These are phyloP conservation scores for Rhinichthys klamathensis DNA, from an alignment of 2,113 vertebrate species.

Conservation along the genomic window DNA sequence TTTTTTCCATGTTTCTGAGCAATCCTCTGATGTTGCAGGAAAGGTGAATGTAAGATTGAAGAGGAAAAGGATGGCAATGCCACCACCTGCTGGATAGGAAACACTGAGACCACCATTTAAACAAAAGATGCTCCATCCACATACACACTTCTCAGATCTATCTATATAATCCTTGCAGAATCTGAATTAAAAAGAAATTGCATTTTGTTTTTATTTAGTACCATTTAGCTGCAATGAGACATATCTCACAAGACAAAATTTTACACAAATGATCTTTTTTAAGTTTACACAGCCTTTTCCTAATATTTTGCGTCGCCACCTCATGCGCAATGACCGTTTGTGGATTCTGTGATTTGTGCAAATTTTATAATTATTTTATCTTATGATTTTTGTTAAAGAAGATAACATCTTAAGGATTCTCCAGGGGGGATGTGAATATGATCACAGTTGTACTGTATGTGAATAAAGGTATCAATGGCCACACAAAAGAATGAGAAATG, in stretches of 20 bases:
- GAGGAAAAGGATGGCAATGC: conserved; percentile 1
- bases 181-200: not conserved
- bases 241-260: not conserved
- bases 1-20: not conserved
- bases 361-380: no score
- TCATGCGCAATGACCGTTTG: not conserved
- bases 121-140: not conserved
- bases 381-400: not conserved
- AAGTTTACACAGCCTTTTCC: not conserved
- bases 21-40: not conserved
- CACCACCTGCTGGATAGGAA: conserved; percentile 22
- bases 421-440: not conserved
- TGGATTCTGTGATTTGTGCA: not conserved
- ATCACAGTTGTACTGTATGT: not conserved
- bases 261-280: not conserved
- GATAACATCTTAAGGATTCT: not conserved
- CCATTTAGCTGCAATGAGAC: not conserved
- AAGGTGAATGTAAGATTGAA: not conserved
- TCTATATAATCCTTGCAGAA: not conserved
- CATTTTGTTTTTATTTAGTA: not conserved
- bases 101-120: not conserved
- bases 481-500: not conserved
- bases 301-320: not conserved
- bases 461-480: not conserved
- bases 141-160: not conserved